Conservation (phyloP, 1,140 invertebrate species). For the Drosophila bipectinata region DNA sequence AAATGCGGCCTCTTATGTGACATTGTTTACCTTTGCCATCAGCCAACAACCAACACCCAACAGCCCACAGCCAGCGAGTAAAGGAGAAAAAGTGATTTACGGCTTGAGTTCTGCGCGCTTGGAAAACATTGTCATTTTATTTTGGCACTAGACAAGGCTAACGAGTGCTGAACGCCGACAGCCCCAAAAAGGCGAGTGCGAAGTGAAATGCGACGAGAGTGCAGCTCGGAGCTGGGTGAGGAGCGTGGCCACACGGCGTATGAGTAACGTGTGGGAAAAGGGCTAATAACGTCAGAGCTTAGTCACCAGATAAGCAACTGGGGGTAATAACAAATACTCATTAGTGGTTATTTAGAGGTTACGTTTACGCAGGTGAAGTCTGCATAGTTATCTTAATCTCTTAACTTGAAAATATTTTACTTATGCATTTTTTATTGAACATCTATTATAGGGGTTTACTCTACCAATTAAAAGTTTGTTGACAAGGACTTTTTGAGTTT, state of each 20-base stretch:
- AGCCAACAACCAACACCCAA: constrained; percentile 19
- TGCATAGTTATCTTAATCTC: too few relatives aligned
- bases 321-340: not conserved
- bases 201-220: constrained; percentile 17
- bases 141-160: constrained; percentile 45
- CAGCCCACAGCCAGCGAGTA: not conserved
- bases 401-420: too few relatives aligned
- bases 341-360: not conserved
- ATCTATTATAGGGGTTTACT: too few relatives aligned
- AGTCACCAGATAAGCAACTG: not conserved
- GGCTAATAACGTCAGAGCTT: constrained; percentile 1
- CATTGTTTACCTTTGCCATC: constrained; percentile 73
- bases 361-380: too few relatives aligned
- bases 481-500: too few relatives aligned
- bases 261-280: constrained; percentile 23
- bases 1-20: constrained; percentile 61
- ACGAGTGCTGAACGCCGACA: constrained; percentile 19
- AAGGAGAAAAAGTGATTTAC: constrained; percentile 44
- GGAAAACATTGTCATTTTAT: constrained; percentile 55
- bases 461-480: too few relatives aligned
- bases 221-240: constrained; percentile 21
- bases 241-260: constrained; percentile 43
- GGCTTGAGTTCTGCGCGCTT: constrained; percentile 44
- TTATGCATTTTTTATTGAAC: too few relatives aligned
- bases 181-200: constrained; percentile 8